These are phyloP conservation scores for Oxygymnocypris stewartii DNA, from an alignment of 2,113 vertebrate species.

Conservation along the genomic window DNA sequence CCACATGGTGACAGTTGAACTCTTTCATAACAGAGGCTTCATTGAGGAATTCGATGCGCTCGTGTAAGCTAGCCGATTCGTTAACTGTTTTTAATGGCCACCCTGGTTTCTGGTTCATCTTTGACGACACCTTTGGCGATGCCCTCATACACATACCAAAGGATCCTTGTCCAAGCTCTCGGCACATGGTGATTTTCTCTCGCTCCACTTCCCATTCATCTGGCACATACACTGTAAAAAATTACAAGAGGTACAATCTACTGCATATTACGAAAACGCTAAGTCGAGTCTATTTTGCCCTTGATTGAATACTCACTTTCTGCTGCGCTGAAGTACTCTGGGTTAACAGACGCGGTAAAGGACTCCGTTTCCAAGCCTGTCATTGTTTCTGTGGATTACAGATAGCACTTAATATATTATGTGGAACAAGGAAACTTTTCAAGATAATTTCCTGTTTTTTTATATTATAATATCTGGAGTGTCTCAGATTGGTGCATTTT, in stretches of 20 bases:
- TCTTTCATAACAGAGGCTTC: conserved; percentile 99
- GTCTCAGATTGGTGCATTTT: neutral
- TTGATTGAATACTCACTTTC: conserved; percentile 82
- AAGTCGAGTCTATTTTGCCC: neutral
- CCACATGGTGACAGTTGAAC: conserved; percentile 99
- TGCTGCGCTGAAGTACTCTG: conserved; percentile 96
- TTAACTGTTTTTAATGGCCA: conserved; percentile 98
- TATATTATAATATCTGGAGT: neutral
- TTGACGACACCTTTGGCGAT: conserved; percentile 95
- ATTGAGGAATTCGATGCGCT: conserved; percentile 96
- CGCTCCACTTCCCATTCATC: conserved; percentile 97
- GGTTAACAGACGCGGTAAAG: conserved; percentile 97
- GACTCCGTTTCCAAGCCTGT: conserved; percentile 93
- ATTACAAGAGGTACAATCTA: neutral
- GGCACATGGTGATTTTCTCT: conserved; percentile 92
- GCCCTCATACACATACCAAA: conserved; percentile 99
- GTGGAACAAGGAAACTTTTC: conserved; percentile 39
- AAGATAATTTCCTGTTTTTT: neutral
- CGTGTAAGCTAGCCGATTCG: conserved; percentile 94
- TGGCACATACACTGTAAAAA: conserved; percentile 87
- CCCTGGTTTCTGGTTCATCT: conserved; percentile 89
- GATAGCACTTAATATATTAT: neutral
- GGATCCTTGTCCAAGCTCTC: conserved; percentile 95
- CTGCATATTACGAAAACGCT: neutral
- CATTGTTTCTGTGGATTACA: conserved; percentile 79